Evolutionary conservation across 2,113 vertebrate species (phyloP).

Genomic region (Cyphomyrus discorhynchus): DNA sequence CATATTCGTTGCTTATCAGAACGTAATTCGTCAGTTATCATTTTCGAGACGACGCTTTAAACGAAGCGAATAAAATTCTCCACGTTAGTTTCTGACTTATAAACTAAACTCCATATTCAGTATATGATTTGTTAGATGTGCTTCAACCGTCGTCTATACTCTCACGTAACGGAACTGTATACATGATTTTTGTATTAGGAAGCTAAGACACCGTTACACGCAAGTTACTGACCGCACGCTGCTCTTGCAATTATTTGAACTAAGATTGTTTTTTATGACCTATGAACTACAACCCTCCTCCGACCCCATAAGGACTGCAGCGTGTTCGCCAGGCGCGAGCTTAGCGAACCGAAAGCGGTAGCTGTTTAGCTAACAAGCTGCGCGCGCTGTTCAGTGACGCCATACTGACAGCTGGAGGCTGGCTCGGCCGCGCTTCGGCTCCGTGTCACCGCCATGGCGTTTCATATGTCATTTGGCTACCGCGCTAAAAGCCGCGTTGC

Average conservation of each 20-base stretch:
- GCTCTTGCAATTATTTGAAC: background rate
- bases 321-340: background rate
- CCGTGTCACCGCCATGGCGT: conserved; percentile 44
- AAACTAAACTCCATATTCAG: background rate
- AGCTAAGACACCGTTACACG: background rate
- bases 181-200: background rate
- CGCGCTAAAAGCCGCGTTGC: conserved; percentile 21
- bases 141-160: background rate
- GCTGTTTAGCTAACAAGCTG: background rate
- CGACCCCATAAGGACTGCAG: background rate
- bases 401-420: background rate
- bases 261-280: background rate
- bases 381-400: background rate
- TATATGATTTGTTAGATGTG: background rate
- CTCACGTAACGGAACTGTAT: background rate
- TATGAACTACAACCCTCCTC: background rate
- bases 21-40: background rate
- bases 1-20: background rate
- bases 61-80: background rate
- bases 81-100: background rate
- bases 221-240: background rate
- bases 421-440: background rate
- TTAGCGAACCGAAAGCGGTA: background rate
- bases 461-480: conserved; percentile 41
- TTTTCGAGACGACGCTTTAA: background rate